Evolutionary conservation across 2,797 vertebrate genomes (phyloP).

Genomic region (Danio albolineatus): DNA sequence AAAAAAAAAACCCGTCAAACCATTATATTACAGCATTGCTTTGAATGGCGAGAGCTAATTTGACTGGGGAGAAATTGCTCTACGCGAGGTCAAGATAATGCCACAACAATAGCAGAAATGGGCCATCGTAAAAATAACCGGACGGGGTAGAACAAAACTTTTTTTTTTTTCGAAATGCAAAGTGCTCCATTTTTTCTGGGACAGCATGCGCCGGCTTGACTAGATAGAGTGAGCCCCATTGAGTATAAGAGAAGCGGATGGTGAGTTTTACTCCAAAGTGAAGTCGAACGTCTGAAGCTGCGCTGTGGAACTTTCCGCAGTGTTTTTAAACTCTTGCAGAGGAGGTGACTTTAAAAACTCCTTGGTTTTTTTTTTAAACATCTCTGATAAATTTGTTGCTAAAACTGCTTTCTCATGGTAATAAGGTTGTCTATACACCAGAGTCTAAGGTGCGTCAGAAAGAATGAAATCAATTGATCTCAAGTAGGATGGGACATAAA

Average conservation of each 20-base stretch:
- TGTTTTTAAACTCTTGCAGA: slow-evolving; percentile 49
- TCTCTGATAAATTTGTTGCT: slow-evolving; percentile 30
- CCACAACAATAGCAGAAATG: slow-evolving; percentile 86
- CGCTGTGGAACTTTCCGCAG: slow-evolving; percentile 67
- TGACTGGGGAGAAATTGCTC: slow-evolving; percentile 85
- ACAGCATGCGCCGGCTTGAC: slow-evolving; percentile 77
- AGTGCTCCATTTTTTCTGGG: slow-evolving; percentile 82
- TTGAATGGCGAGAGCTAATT: slow-evolving; percentile 84
- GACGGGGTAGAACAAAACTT: slow-evolving; percentile 78
- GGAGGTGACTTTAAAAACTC: slow-evolving; percentile 58
- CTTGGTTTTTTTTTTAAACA: slow-evolving; percentile 8
- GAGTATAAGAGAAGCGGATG: slow-evolving; percentile 69
- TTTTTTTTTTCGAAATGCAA: slow-evolving; percentile 76
- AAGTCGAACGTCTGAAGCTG: slow-evolving; percentile 68
- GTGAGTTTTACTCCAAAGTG: slow-evolving; percentile 71
- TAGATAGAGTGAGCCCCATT: slow-evolving; percentile 74
- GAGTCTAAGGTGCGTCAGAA: slow-evolving; percentile 5
- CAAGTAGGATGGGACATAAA: background rate
- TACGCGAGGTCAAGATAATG: slow-evolving; percentile 84
- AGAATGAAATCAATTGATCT: background rate
- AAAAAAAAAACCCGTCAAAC: slow-evolving; percentile 73
- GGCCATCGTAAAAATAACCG: slow-evolving; percentile 86
- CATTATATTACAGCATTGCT: slow-evolving; percentile 80
- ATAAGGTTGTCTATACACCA: slow-evolving; percentile 20
- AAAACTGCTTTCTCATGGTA: slow-evolving; percentile 15